Conservation (phyloP, 2,797 vertebrate genomes). For the Parauchenoglanis ngamensis region DNA sequence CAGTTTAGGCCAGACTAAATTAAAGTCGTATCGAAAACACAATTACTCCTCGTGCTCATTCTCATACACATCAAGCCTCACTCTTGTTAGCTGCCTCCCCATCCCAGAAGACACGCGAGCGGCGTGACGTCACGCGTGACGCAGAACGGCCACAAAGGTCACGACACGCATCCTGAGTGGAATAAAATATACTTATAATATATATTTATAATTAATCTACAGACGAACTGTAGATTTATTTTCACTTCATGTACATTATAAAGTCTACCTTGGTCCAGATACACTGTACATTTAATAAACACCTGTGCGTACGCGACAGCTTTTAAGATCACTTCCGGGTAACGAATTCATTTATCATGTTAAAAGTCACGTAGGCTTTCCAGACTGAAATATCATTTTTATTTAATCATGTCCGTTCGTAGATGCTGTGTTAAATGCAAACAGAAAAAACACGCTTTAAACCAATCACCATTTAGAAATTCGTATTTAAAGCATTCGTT, state of each 20-base stretch:
- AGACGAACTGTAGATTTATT: not conserved
- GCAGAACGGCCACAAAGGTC: not conserved
- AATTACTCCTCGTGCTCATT: no score
- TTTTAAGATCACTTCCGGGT: slow-evolving; percentile 18
- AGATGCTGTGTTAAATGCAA: not conserved
- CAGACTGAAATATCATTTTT: not conserved
- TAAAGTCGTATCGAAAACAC: not conserved
- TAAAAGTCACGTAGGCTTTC: slow-evolving; percentile 31
- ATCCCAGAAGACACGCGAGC: not conserved
- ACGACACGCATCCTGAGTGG: not conserved
- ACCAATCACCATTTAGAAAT: not conserved
- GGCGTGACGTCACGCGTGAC: slow-evolving; percentile 14
- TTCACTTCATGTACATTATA: not conserved
- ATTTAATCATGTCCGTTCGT: not conserved
- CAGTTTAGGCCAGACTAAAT: not conserved
- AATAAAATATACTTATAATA: not conserved
- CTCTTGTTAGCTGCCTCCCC: not conserved
- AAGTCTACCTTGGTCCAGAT: not conserved
- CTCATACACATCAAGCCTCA: not conserved
- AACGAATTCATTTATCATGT: not conserved
- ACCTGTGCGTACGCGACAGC: no score
- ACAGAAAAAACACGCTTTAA: not conserved
- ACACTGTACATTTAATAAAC: not conserved
- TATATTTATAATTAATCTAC: not conserved
- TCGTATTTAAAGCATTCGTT: not conserved